phyloP scores from a whole-genome alignment of 2,797 vertebrate genomes.

The Sciaenops ocellatus region DNA sequence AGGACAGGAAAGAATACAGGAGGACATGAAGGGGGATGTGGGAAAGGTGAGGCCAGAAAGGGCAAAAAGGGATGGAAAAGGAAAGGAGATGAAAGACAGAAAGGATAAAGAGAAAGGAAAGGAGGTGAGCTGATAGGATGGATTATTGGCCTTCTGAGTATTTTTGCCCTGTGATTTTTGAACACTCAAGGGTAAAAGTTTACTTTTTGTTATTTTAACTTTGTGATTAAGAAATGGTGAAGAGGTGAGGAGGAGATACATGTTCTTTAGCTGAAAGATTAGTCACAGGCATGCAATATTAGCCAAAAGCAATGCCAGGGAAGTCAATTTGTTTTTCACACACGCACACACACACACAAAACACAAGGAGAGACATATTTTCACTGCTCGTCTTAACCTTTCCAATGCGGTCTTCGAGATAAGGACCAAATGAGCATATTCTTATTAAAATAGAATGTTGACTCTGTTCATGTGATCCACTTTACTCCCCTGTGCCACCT shows the following conservation, averaged over 20 bases:
- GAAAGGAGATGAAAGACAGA: constrained; percentile 2
- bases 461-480: constrained; percentile 55
- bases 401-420: constrained; percentile 39
- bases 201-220: constrained; percentile 6
- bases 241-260: background rate
- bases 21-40: constrained; percentile 9
- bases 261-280: constrained; percentile 13
- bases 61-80: background rate
- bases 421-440: constrained; percentile 43
- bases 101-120: background rate
- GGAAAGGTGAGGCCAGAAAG: background rate
- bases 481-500: constrained; percentile 56
- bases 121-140: constrained; percentile 21
- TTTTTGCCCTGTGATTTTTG: constrained; percentile 26
- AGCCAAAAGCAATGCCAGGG: constrained; percentile 12
- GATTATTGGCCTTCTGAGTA: constrained; percentile 15
- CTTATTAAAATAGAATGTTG: constrained; percentile 69
- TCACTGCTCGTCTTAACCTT: background rate
- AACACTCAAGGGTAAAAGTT: constrained; percentile 22
- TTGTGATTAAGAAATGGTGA: constrained; percentile 2
- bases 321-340: background rate
- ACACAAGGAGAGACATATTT: background rate
- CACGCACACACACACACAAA: background rate
- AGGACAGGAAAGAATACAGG: constrained; percentile 1
- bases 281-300: background rate